Base-by-base conservation (phyloP, 2,888 invertebrate genomes). In the Stenichneumon culpator region DNA sequence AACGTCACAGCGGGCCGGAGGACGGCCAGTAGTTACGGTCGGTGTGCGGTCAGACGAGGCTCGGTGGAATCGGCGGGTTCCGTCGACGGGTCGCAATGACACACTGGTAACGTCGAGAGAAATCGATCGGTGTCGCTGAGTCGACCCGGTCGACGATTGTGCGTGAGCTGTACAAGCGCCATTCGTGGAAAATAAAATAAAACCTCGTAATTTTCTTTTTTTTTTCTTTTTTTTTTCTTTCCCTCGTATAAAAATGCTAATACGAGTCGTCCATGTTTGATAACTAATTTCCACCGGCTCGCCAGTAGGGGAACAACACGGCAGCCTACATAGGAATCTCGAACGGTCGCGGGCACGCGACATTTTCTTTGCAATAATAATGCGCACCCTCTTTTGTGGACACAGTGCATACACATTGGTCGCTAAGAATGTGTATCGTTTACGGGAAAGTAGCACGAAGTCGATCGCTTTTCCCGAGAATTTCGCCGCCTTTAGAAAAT, bases 111-210 rank as follows among this genome's bases (percentile, higher is more conserved):
- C 44, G 44, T 25, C 57, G 57, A 57, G 79, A 79, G 79, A 84
- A 84, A 84, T 84, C 84, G 84, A 84, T 84, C 74, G 79, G 22
- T 68, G 60, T 69, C 70, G 68, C 44, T 11, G 22, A 25, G 65
- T 65, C 75, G 70, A 83, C 75, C 75, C 50, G 65, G 25, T 73
- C 73, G 60, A 79, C 65, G 72, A 77, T 65, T 60, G 72, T 80
- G 84, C 84, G 84, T 83, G 80, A 77, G 75, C 25, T 44, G 1
- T 25, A 82, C 50, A 47, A 72, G 25, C 67, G 44, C 57, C 44
- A 44, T 57, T 60, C 44, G 50, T 44, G 44, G 22, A 44, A 39
- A 39, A 68, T 22, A 14, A 68, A 39, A 39, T n/a, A 22, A 60
- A 73, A 39, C 57, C 44, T 22, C 22, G 54, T 57, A 16, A 7